Evolutionary conservation across 2,797 vertebrate genomes (phyloP).

Genomic region (Hydrophis major): DNA sequence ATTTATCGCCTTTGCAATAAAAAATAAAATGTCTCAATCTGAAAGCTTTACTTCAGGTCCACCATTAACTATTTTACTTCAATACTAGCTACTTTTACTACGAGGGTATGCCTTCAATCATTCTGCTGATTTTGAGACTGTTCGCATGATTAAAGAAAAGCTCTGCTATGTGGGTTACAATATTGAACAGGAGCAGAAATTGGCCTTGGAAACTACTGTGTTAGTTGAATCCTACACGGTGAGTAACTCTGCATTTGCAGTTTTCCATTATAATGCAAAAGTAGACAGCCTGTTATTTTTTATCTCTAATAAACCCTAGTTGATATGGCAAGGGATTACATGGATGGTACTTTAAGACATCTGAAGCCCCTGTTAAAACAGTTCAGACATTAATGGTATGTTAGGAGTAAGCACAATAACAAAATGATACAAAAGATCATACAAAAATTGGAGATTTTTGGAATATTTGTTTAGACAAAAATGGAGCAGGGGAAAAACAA

Average conservation of each 20-base stretch:
- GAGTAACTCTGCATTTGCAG: slow-evolving; percentile 49
- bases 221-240: slow-evolving; percentile 88
- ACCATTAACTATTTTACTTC: slow-evolving; percentile 18
- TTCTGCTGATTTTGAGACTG: slow-evolving; percentile 89
- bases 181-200: slow-evolving; percentile 89
- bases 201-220: slow-evolving; percentile 87
- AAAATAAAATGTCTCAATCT: neutral
- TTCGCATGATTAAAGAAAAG: slow-evolving; percentile 92
- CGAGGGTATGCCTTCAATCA: slow-evolving; percentile 90
- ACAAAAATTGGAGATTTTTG: neutral
- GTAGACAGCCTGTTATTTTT: neutral
- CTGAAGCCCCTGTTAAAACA: neutral
- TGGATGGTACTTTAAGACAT: neutral
- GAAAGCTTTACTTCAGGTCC: neutral
- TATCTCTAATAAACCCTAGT: neutral
- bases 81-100: slow-evolving; percentile 78
- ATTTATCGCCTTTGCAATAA: neutral
- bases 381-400: neutral
- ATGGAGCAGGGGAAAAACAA: neutral
- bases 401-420: neutral
- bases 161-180: slow-evolving; percentile 90
- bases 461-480: neutral
- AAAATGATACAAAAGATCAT: neutral
- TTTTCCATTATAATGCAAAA: neutral
- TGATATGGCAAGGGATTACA: neutral